Percentiles rank a stretch among this genome's conserved stretches.
Evolutionary conservation across 2,888 invertebrate genomes (phyloP).

Genomic region (Imbricaverruca yamaguchii): DNA sequence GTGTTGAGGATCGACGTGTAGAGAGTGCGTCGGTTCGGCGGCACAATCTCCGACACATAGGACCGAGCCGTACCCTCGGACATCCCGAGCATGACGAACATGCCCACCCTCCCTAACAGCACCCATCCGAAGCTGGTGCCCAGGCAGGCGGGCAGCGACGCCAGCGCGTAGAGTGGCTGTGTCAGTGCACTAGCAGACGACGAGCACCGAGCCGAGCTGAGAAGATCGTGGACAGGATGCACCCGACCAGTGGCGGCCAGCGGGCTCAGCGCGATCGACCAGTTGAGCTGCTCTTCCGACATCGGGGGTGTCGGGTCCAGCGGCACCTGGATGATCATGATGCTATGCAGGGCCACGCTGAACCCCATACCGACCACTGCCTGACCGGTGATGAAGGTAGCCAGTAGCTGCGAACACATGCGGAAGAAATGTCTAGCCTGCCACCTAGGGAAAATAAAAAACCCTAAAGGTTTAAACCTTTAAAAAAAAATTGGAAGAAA

Average conservation of each 20-base stretch:
- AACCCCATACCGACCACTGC: not conserved
- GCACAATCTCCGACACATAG: not conserved
- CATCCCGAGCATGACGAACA: not conserved
- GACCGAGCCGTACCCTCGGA: not conserved
- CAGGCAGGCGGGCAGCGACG: not conserved
- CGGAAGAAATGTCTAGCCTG: too few species aligned
- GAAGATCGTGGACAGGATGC: not conserved
- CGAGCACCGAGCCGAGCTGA: not conserved
- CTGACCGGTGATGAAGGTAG: not conserved
- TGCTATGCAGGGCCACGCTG: not conserved
- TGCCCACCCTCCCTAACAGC: not conserved
- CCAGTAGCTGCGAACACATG: not conserved
- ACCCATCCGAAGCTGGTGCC: not conserved
- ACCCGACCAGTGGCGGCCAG: not conserved
- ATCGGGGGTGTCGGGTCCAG: not conserved
- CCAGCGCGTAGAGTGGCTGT: not conserved
- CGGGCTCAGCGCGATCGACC: not conserved
- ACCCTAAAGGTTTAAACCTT: too few species aligned
- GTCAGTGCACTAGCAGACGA: not conserved
- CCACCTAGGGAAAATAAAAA: too few species aligned
- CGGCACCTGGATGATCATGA: constrained; percentile 1
- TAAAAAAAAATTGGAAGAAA: too few species aligned
- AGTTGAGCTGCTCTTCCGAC: not conserved
- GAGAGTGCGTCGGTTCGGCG: not conserved
- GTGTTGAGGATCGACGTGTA: not conserved